Conservation (phyloP, 2,888 invertebrate species). For the Dastarcus helophoroides region DNA sequence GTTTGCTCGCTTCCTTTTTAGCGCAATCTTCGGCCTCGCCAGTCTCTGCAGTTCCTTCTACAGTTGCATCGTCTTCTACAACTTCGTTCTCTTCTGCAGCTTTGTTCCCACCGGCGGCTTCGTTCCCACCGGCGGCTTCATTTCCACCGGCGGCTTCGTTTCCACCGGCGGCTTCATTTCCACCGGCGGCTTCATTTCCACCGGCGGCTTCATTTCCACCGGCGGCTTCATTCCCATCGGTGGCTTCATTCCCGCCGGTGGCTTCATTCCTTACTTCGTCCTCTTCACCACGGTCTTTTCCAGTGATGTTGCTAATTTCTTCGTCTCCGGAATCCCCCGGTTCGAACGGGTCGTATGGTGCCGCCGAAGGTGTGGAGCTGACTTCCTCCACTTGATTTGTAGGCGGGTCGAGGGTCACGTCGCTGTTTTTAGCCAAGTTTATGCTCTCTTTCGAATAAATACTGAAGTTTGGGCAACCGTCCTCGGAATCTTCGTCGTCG, state of each 20-base stretch:
- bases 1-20: neutral
- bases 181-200: too few relatives aligned
- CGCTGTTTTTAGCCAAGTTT: constrained; percentile 52
- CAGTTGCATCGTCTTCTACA: constrained; percentile 11
- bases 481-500: constrained; percentile 46
- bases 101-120: constrained; percentile 8
- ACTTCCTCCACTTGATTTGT: constrained; percentile 17
- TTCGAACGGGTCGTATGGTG: constrained; percentile 4
- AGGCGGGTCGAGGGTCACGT: constrained; percentile 19
- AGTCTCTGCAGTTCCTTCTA: constrained; percentile 12
- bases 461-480: constrained; percentile 75
- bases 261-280: constrained; percentile 5
- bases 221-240: too few relatives aligned
- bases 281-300: constrained; percentile 11
- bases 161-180: constrained; percentile 6
- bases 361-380: constrained; percentile 10
- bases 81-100: constrained; percentile 6
- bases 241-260: too few relatives aligned
- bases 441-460: constrained; percentile 75
- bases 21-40: constrained; percentile 13
- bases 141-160: constrained; percentile 5
- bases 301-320: constrained; percentile 14
- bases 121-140: constrained; percentile 7
- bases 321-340: constrained; percentile 7
- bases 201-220: too few relatives aligned